phyloP scores from a whole-genome alignment of 2,113 vertebrate species.

The Gymnogyps californianus region DNA sequence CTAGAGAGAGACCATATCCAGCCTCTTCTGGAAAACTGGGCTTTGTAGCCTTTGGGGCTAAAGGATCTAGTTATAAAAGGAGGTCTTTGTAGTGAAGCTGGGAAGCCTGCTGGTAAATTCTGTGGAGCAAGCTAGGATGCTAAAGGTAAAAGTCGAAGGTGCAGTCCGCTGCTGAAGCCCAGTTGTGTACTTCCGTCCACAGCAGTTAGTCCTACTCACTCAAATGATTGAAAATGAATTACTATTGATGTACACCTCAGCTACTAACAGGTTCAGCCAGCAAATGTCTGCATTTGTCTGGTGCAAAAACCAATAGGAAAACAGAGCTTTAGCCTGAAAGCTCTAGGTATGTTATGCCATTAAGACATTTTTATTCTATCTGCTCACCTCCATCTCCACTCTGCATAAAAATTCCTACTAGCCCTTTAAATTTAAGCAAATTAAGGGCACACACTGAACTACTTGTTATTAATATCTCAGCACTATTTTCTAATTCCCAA shows the following conservation, averaged over 20 bases:
- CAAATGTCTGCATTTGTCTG: not conserved
- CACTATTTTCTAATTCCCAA: slow-evolving; percentile 47
- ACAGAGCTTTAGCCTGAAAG: not conserved
- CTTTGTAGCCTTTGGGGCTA: not conserved
- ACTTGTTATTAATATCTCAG: slow-evolving; percentile 50
- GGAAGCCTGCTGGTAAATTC: not conserved
- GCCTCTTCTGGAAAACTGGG: not conserved
- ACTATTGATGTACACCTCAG: not conserved
- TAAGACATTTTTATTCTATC: not conserved
- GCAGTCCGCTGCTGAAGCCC: not conserved
- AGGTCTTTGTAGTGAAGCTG: not conserved
- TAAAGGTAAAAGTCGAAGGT: not conserved
- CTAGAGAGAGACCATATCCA: not conserved
- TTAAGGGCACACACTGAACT: slow-evolving; percentile 18
- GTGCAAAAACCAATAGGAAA: not conserved
- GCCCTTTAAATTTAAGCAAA: slow-evolving; percentile 19
- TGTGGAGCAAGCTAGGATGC: not conserved
- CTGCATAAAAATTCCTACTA: not conserved
- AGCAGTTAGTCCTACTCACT: not conserved
- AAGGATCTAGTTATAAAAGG: not conserved
- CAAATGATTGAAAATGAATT: not conserved
- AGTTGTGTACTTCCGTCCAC: not conserved
- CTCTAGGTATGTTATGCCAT: not conserved
- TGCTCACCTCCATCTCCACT: not conserved
- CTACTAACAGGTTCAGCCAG: not conserved